Evolutionary conservation across 2,888 invertebrate species (phyloP).

Genomic region (Scaeva pyrastri): DNA sequence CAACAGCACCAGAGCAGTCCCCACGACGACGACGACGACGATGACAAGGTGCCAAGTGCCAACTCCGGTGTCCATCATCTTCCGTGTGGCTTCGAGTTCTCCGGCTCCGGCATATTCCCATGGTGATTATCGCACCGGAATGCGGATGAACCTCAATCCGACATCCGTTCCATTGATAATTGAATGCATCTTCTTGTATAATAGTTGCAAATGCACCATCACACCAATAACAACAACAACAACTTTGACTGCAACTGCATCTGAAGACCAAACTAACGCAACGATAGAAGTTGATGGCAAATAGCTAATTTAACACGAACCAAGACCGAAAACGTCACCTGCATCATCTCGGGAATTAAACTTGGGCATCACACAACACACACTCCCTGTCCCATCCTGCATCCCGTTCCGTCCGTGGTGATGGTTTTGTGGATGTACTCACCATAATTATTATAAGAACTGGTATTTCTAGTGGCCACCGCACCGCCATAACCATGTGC

Average conservation of each 20-base stretch:
- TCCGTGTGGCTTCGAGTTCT: slow-evolving; percentile 37
- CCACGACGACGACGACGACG: neutral
- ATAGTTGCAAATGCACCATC: neutral
- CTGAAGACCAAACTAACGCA: neutral
- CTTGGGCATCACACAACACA: slow-evolving; percentile 2
- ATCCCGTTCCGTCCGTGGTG: too few relatives aligned
- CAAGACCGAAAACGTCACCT: slow-evolving; percentile 56
- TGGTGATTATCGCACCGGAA: slow-evolving; percentile 56
- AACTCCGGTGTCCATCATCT: slow-evolving; percentile 61
- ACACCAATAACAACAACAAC: too few relatives aligned
- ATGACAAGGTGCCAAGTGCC: slow-evolving; percentile 63
- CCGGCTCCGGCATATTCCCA: slow-evolving; percentile 44
- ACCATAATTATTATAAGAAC: slow-evolving; percentile 61
- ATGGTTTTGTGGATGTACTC: slow-evolving; percentile 20
- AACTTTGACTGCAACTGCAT: neutral
- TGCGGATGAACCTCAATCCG: slow-evolving; percentile 63
- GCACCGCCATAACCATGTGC: slow-evolving; percentile 20
- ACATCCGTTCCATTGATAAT: slow-evolving; percentile 70
- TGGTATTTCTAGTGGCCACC: slow-evolving; percentile 40
- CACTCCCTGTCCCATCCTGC: neutral
- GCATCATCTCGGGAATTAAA: slow-evolving; percentile 42
- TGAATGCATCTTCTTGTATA: slow-evolving; percentile 46
- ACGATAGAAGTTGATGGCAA: slow-evolving; percentile 11
- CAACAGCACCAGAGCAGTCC: too few relatives aligned
- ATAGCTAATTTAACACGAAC: slow-evolving; percentile 58